Conservation (phyloP, 2,797 vertebrate species). For the Threskiornis aethiopicus region DNA sequence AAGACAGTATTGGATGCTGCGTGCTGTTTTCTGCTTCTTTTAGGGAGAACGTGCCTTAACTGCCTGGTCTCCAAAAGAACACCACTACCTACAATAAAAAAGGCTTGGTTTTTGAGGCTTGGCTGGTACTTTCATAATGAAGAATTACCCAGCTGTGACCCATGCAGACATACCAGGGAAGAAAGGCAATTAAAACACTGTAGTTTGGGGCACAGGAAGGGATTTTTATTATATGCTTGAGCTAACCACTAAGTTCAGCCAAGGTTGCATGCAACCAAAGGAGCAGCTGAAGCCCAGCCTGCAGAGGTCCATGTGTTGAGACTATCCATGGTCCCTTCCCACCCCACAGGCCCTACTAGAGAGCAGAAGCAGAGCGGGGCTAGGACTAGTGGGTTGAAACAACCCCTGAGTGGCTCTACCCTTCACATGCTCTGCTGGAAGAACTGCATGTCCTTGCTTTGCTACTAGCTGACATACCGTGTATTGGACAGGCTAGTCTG, state of each 20-base stretch:
- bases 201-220: fast-evolving
- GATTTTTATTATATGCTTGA: not conserved
- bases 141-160: not conserved
- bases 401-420: not conserved
- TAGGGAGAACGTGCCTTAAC: not conserved
- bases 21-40: not conserved
- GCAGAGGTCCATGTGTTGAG: fast-evolving
- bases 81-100: not conserved
- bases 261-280: not conserved
- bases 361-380: not conserved
- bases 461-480: fast-evolving
- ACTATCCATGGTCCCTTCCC: not conserved
- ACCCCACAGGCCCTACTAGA: not conserved
- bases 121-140: not conserved
- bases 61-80: not conserved
- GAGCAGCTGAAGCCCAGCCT: not conserved
- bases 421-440: not conserved
- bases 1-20: not conserved
- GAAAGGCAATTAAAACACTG: not conserved
- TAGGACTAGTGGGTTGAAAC: not conserved
- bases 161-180: not conserved
- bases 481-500: not conserved
- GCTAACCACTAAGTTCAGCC: not conserved
- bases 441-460: not conserved
- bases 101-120: not conserved